Conservation (phyloP, 2,888 invertebrate genomes). For the Osmoderma eremita region DNA sequence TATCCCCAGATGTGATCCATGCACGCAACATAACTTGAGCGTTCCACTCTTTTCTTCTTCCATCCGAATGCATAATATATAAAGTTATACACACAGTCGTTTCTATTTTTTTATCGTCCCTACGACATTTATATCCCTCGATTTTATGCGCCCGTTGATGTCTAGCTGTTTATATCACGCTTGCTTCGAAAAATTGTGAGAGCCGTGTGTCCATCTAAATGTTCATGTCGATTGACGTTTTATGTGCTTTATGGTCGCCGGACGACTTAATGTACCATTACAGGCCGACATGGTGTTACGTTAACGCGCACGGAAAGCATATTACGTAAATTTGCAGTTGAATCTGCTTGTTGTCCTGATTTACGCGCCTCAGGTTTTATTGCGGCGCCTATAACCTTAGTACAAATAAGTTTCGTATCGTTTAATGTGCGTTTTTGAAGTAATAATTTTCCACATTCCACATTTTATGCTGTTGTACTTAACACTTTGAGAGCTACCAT, state of each 20-base stretch:
- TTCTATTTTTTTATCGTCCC: conserved; percentile 6
- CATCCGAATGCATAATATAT: conserved; percentile 1
- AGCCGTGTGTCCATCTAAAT: conserved; percentile 9
- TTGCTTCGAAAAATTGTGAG: conserved; percentile 4
- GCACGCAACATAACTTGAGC: neutral
- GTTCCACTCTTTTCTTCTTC: neutral
- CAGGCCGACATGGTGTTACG: neutral
- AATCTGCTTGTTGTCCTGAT: conserved; percentile 11
- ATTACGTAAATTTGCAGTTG: conserved; percentile 5
- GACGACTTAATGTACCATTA: conserved; percentile 27
- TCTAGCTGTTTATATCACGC: conserved; percentile 4
- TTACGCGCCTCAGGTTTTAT: neutral
- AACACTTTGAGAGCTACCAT: too few species aligned
- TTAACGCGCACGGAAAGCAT: neutral
- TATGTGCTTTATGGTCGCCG: conserved; percentile 17
- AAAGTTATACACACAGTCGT: neutral
- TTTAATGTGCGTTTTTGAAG: conserved; percentile 1
- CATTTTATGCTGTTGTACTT: too few species aligned
- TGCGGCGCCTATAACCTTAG: neutral
- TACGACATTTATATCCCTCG: conserved; percentile 16
- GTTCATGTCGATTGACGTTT: conserved; percentile 28
- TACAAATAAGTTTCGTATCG: neutral
- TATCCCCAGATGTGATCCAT: neutral
- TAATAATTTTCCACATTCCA: too few species aligned
- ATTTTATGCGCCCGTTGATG: conserved; percentile 14